Evolutionary conservation across 2,888 invertebrate genomes (phyloP), one percentile per base, ranked within the genome.

Genomic region (Drosophila emarginata): DNA sequence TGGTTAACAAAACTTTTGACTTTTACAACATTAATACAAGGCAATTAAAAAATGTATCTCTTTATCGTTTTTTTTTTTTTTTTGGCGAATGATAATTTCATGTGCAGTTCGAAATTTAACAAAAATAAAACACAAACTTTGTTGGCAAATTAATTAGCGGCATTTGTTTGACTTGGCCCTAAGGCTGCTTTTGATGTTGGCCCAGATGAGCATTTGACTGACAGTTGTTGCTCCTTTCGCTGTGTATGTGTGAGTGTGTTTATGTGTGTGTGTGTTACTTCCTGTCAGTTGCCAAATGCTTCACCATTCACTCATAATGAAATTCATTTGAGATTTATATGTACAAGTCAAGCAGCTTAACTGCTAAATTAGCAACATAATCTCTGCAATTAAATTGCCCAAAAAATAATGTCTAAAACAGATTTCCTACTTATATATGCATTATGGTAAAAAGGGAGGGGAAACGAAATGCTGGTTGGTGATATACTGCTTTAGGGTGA

Each of bases 361-460:
- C 40, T 23, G 23, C 45, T 21, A 45, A 45, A 45, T 23, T 51
- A 32, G 51, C 52, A 37, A 39, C 32, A 18, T 56, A 18, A 56
- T 36, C 40, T 23, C 45, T 28, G 26, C 59, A 59, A 50, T 28
- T 50, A 60, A 14, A 52, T 52, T 52, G 52, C 52, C 26, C 28
- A 14, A 61, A 26, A 14, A 56, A 26, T 45, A 45, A 23, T 32
- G 45, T 28, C 28, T 32, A 54, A 54, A 54, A 54, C 54, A 54
- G 32, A 32, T 36, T 32, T 54, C 26, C 26, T 52, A 52, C 52
- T 26, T 26, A 52, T 26, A 52, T 52, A 26, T 52, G 45, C 45
- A 45, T 15, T 5, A 12, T 23, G 26, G 14, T 2, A 18, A 12
- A 7, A 4, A 11, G 45, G 18, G 18, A 9, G 15, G 1, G 45